Conservation (phyloP, 2,113 vertebrate genomes). For the Atrichornis clamosus region DNA sequence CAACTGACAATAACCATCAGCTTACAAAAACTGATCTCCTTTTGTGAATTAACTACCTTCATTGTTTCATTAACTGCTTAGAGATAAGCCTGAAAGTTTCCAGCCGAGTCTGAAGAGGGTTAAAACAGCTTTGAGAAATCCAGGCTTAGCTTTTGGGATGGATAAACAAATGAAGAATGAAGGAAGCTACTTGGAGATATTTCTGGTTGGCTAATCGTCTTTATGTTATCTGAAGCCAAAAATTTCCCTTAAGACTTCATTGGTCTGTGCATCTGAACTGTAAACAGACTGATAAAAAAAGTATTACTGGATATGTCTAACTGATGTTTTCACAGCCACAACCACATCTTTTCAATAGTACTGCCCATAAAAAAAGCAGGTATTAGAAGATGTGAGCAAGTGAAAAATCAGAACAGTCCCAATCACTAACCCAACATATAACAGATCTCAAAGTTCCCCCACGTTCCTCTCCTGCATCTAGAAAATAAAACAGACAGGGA, state of each 20-base stretch:
- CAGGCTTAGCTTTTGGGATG: not conserved
- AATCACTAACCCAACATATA: not conserved
- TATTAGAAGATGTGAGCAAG: not conserved
- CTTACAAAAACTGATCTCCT: not conserved
- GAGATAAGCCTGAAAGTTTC: not conserved
- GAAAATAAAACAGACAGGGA: not conserved
- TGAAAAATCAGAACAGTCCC: not conserved
- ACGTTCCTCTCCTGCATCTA: not conserved
- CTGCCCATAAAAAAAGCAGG: not conserved
- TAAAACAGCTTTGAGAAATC: conserved; percentile 37
- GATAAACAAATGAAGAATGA: conserved; percentile 22
- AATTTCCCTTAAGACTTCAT: not conserved
- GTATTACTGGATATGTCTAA: not conserved
- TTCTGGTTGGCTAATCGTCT: not conserved
- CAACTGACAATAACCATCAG: not conserved
- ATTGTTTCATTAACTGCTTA: conserved; percentile 12
- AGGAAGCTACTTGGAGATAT: not conserved
- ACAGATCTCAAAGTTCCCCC: not conserved
- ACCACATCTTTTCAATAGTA: not conserved
- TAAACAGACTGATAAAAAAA: not conserved
- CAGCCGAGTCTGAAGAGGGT: not conserved
- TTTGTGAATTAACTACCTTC: not conserved
- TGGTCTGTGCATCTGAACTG: not conserved
- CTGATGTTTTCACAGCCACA: not conserved
- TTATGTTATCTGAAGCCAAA: not conserved